Conservation (phyloP, 2,797 vertebrate species). For the Chloroceryle amazona region DNA sequence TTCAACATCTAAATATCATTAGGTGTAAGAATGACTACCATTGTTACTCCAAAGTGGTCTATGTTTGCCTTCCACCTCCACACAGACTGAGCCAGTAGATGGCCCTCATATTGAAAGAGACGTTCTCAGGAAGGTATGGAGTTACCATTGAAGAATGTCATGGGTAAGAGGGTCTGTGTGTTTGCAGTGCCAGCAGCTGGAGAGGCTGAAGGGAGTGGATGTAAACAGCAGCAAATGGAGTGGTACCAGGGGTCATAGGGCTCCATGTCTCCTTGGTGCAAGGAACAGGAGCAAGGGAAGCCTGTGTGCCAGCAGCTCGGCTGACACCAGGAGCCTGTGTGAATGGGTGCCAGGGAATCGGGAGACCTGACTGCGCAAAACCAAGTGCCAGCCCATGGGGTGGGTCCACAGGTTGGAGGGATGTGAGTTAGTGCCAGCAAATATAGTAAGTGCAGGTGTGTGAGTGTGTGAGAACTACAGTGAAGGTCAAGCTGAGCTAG, state of each 20-base stretch:
- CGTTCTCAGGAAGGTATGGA: not conserved
- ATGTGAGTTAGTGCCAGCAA: not conserved
- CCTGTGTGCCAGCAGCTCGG: not conserved
- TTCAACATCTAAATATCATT: not conserved
- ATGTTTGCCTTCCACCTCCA: not conserved
- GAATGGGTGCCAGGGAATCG: not conserved
- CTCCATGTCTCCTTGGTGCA: accelerated
- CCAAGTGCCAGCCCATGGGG: not conserved
- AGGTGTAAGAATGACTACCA: not conserved
- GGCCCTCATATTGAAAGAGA: not conserved
- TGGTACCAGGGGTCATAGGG: no score
- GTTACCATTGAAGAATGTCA: not conserved
- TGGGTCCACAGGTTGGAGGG: not conserved
- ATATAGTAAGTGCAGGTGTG: not conserved
- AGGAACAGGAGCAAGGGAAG: not conserved
- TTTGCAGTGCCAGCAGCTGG: not conserved
- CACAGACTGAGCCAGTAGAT: not conserved
- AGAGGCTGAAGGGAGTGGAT: not conserved
- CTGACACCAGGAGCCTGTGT: accelerated
- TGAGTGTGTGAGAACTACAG: not conserved
- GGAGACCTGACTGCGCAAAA: not conserved
- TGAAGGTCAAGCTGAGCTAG: not conserved
- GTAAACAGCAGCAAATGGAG: not conserved
- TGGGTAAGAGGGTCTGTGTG: not conserved
- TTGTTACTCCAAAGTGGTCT: not conserved